Evolutionary conservation across 2,797 vertebrate species (phyloP).

Genomic region (Crax fasciolata): DNA sequence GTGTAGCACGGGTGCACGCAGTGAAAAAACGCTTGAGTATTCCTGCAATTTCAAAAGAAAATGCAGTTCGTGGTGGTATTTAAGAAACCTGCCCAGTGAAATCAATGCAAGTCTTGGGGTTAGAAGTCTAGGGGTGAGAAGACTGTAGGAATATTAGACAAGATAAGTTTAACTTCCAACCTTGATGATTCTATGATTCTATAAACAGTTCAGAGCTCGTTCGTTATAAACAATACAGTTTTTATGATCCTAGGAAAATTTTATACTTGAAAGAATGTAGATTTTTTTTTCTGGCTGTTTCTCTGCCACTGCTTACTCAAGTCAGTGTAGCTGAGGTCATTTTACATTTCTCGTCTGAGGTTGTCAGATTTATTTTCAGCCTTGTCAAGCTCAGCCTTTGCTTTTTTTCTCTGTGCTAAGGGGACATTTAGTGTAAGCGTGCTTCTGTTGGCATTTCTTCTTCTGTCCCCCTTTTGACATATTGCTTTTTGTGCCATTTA

Average conservation of each 20-base stretch:
- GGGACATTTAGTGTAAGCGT: not conserved
- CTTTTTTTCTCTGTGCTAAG: constrained; percentile 13
- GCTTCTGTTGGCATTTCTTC: constrained; percentile 45
- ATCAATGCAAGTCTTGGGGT: fast-evolving
- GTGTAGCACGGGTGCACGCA: not conserved
- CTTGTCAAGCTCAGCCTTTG: constrained; percentile 44
- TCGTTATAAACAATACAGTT: not conserved
- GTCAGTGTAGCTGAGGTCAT: constrained; percentile 3
- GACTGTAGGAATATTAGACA: not conserved
- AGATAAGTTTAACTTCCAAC: too few relatives aligned
- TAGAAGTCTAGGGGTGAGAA: not conserved
- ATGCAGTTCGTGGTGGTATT: fast-evolving
- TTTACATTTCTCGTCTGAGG: constrained; percentile 13
- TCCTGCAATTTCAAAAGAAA: not conserved
- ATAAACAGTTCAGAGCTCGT: too few relatives aligned
- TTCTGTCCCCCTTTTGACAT: constrained; percentile 29
- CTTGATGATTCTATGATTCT: too few relatives aligned
- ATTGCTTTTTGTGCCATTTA: constrained; percentile 37
- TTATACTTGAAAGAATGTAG: not conserved
- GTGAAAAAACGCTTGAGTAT: not conserved
- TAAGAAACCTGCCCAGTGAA: not conserved
- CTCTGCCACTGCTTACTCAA: constrained; percentile 23
- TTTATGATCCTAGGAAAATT: not conserved
- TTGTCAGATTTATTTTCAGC: constrained; percentile 65
- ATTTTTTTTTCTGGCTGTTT: constrained; percentile 38